These are phyloP conservation scores for Micropoecilia bifurca DNA, from an alignment of 2,797 vertebrate genomes.

Conservation along the genomic window DNA sequence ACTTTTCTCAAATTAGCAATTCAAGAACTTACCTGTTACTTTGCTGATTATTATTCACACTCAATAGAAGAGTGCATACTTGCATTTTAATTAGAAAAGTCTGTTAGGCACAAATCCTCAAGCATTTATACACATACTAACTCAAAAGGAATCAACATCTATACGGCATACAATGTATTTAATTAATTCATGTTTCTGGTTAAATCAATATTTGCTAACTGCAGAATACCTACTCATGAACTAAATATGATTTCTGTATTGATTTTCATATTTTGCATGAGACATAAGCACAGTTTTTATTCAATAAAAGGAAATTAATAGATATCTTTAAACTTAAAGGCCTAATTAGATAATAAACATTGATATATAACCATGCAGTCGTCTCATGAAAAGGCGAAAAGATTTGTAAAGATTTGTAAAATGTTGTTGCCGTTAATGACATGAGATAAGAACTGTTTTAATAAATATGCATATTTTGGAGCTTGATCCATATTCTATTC, in stretches of 20 bases:
- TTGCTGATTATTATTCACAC: constrained; percentile 33
- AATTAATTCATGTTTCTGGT: constrained; percentile 35
- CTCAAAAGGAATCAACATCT: constrained; percentile 51
- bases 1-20: constrained; percentile 14
- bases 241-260: constrained; percentile 1
- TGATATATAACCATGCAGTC: background rate
- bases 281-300: background rate
- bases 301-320: background rate
- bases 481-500: background rate
- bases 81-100: constrained; percentile 61
- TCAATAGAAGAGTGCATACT: constrained; percentile 32
- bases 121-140: constrained; percentile 50
- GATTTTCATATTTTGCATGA: background rate
- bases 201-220: constrained; percentile 17
- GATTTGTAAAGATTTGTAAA: background rate
- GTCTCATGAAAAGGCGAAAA: background rate
- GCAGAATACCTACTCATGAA: background rate
- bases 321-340: background rate
- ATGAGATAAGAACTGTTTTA: background rate
- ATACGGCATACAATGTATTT: constrained; percentile 33
- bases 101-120: constrained; percentile 39
- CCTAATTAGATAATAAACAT: background rate
- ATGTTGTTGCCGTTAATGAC: background rate
- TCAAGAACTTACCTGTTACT: constrained; percentile 21
- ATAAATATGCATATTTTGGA: background rate